These are phyloP conservation scores for Epistrophe grossulariae DNA, from an alignment of 2,888 invertebrate species.

Conservation along the genomic window DNA sequence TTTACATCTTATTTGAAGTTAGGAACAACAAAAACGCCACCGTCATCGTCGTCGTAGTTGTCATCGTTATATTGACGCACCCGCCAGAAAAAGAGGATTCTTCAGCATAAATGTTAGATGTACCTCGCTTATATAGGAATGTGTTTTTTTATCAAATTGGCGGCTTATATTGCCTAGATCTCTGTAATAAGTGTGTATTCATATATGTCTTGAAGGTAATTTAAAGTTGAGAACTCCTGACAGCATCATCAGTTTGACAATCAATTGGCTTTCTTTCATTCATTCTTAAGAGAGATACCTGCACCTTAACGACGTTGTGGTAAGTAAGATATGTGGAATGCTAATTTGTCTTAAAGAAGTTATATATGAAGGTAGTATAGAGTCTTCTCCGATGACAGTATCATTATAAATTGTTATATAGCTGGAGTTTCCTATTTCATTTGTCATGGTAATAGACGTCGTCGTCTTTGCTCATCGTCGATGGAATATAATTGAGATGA, in stretches of 20 bases:
- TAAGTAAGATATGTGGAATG: constrained; percentile 35
- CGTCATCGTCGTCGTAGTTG: background rate
- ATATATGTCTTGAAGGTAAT: constrained; percentile 46
- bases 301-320: constrained; percentile 15
- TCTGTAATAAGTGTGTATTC: constrained; percentile 26
- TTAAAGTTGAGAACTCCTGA: constrained; percentile 51
- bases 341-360: constrained; percentile 24
- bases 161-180: constrained; percentile 45
- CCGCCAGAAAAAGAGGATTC: background rate
- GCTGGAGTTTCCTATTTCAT: constrained; percentile 25
- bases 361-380: constrained; percentile 1
- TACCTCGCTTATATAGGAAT: constrained; percentile 18
- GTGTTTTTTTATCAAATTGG: constrained; percentile 52
- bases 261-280: constrained; percentile 41
- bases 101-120: constrained; percentile 1
- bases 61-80: constrained; percentile 2
- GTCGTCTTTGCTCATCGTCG: background rate
- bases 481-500: background rate
- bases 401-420: constrained; percentile 24
- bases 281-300: background rate
- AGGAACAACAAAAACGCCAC: background rate
- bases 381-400: constrained; percentile 22
- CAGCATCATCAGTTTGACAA: constrained; percentile 41
- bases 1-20: constrained; percentile 75
- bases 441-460: constrained; percentile 25